phyloP scores from a whole-genome alignment of 2,888 invertebrate genomes.

The Tipula unca region DNA sequence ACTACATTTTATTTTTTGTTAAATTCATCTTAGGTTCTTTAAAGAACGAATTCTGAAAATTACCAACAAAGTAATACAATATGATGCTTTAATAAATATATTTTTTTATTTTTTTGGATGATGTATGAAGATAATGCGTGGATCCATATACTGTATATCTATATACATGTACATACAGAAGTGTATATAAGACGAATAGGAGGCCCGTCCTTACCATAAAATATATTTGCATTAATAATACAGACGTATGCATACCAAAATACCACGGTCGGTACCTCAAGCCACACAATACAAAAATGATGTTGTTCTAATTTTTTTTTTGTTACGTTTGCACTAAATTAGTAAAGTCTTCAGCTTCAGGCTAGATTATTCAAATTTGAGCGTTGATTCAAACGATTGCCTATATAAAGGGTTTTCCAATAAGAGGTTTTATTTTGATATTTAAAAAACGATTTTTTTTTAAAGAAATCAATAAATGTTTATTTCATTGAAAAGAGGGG shows the following conservation, averaged over 20 bases:
- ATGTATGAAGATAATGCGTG: neutral
- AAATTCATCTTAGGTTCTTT: neutral
- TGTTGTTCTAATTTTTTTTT: neutral
- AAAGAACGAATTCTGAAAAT: neutral
- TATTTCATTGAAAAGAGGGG: too few relatives aligned
- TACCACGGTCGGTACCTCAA: neutral
- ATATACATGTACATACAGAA: neutral
- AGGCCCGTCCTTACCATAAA: neutral
- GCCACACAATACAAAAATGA: neutral
- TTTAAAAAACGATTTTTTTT: too few relatives aligned
- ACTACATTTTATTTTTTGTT: constrained; percentile 1
- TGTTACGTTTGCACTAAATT: neutral
- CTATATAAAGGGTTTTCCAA: too few relatives aligned
- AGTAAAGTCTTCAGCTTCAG: neutral
- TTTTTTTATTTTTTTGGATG: neutral
- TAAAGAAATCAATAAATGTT: too few relatives aligned
- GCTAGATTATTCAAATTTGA: neutral
- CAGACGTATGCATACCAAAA: too few relatives aligned
- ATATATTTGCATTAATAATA: neutral
- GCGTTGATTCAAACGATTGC: neutral
- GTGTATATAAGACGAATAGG: neutral
- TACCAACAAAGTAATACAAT: constrained; percentile 8
- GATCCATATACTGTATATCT: neutral
- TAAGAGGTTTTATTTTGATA: too few relatives aligned
- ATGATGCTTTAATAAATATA: neutral